Evolutionary conservation across 2,888 invertebrate species (phyloP).

Genomic region (Reticulitermes lucifugus): DNA sequence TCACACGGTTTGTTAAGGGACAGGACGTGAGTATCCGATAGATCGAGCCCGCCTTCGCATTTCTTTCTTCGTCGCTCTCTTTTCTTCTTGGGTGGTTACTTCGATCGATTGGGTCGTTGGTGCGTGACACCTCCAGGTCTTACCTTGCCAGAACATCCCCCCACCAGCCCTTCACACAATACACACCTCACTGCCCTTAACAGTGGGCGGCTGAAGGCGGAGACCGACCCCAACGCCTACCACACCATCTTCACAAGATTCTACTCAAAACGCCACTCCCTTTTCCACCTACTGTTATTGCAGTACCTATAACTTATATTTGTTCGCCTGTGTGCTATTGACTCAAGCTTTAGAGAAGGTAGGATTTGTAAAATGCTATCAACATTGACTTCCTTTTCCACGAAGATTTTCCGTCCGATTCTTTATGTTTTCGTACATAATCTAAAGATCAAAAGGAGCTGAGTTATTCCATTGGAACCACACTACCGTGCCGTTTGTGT

Average conservation of each 20-base stretch:
- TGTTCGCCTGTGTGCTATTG: too few relatives aligned
- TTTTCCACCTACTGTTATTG: neutral
- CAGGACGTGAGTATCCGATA: neutral
- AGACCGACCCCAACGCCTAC: neutral
- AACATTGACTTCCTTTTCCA: neutral
- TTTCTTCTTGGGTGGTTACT: conserved; percentile 48
- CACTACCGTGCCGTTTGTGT: too few relatives aligned
- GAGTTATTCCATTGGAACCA: too few relatives aligned
- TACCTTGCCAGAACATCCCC: conserved; percentile 45
- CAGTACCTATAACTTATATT: too few relatives aligned
- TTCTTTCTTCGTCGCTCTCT: conserved; percentile 22
- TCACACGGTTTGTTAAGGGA: neutral
- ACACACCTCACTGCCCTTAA: conserved; percentile 30
- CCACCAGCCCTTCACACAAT: conserved; percentile 17
- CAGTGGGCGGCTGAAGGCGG: neutral
- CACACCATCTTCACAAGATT: conserved; percentile 6
- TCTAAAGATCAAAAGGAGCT: too few relatives aligned
- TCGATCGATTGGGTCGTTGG: conserved; percentile 58
- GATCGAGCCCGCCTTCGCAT: conserved; percentile 14
- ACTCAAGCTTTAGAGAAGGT: neutral
- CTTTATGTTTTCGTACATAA: too few relatives aligned
- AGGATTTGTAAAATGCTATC: conserved; percentile 18
- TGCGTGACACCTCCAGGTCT: conserved; percentile 58
- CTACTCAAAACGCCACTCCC: conserved; percentile 15
- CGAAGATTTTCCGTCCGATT: neutral